Evolutionary conservation across 1,140 invertebrate genomes (phyloP).

Genomic region (Danaus melanippus): DNA sequence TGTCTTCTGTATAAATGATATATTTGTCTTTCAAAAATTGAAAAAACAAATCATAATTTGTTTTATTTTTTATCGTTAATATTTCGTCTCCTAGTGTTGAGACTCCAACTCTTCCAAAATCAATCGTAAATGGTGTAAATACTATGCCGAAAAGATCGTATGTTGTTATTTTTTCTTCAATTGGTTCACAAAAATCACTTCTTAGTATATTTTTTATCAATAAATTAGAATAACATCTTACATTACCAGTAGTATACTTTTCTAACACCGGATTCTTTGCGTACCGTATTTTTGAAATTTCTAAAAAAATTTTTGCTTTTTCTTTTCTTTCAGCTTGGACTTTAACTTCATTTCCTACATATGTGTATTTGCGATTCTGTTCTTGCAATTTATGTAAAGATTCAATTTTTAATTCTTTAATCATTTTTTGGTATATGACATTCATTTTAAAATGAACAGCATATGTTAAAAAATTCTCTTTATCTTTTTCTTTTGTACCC

Average conservation of each 20-base stretch:
- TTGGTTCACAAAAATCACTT: slow-evolving; percentile 36
- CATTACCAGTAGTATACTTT: slow-evolving; percentile 28
- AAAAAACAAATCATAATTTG: slow-evolving; percentile 40
- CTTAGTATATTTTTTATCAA: slow-evolving; percentile 11
- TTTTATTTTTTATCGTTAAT: slow-evolving; percentile 47
- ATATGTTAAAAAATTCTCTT: slow-evolving; percentile 42
- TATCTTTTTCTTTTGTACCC: slow-evolving; percentile 7
- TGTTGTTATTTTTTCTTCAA: slow-evolving; percentile 21
- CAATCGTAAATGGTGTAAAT: slow-evolving; percentile 34
- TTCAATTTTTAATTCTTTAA: slow-evolving; percentile 28
- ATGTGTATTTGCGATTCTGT: slow-evolving; percentile 40
- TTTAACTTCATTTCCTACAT: slow-evolving; percentile 33
- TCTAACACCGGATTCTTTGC: slow-evolving; percentile 25
- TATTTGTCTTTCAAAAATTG: slow-evolving; percentile 35
- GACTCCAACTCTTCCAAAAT: slow-evolving; percentile 51
- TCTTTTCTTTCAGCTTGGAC: slow-evolving; percentile 28
- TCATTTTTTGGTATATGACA: slow-evolving; percentile 28
- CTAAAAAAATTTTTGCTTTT: slow-evolving; percentile 28
- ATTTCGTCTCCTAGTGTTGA: slow-evolving; percentile 40
- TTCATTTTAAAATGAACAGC: slow-evolving; percentile 33
- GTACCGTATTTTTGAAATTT: slow-evolving; percentile 24
- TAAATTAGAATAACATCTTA: slow-evolving; percentile 26
- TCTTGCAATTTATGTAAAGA: slow-evolving; percentile 52
- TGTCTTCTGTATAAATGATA: slow-evolving; percentile 42
- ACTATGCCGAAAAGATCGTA: slow-evolving; percentile 45